Evolutionary conservation across 2,888 invertebrate species (phyloP).

Genomic region (Schrankia costaestrigalis): DNA sequence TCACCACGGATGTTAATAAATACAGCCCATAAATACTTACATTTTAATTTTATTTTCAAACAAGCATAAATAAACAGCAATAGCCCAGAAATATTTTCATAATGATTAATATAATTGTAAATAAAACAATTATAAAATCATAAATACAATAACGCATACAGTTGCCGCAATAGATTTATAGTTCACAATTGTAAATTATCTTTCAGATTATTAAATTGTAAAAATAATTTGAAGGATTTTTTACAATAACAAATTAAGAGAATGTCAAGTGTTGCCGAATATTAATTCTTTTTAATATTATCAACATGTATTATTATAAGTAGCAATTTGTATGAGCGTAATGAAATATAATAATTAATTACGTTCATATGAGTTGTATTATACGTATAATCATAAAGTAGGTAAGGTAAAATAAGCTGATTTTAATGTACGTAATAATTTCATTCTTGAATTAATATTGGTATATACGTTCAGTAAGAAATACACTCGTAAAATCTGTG

Average conservation of each 20-base stretch:
- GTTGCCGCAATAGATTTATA: constrained; percentile 76
- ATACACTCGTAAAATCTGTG: constrained; percentile 9
- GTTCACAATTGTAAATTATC: constrained; percentile 49
- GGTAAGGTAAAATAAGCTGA: constrained; percentile 78
- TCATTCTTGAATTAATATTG: constrained; percentile 77
- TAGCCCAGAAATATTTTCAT: constrained; percentile 70
- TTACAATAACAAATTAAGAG: constrained; percentile 50
- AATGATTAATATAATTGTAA: constrained; percentile 51
- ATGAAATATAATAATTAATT: constrained; percentile 22
- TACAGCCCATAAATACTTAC: constrained; percentile 64
- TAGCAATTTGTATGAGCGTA: constrained; percentile 48
- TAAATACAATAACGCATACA: constrained; percentile 47
- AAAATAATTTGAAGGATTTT: constrained; percentile 32
- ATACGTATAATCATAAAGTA: constrained; percentile 73
- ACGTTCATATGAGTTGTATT: constrained; percentile 49
- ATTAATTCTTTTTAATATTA: constrained; percentile 76
- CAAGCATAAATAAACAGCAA: constrained; percentile 57
- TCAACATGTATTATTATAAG: constrained; percentile 76
- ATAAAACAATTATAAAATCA: constrained; percentile 34
- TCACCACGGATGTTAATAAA: constrained; percentile 61
- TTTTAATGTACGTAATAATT: constrained; percentile 78
- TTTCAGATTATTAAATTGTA: constrained; percentile 17
- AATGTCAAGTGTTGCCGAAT: constrained; percentile 81
- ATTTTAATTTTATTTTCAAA: constrained; percentile 52
- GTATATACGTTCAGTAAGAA: constrained; percentile 30